Evolutionary conservation across 2,888 invertebrate genomes (phyloP), one percentile per base, ranked within the genome.

Genomic region (Tetragonula carbonaria): DNA sequence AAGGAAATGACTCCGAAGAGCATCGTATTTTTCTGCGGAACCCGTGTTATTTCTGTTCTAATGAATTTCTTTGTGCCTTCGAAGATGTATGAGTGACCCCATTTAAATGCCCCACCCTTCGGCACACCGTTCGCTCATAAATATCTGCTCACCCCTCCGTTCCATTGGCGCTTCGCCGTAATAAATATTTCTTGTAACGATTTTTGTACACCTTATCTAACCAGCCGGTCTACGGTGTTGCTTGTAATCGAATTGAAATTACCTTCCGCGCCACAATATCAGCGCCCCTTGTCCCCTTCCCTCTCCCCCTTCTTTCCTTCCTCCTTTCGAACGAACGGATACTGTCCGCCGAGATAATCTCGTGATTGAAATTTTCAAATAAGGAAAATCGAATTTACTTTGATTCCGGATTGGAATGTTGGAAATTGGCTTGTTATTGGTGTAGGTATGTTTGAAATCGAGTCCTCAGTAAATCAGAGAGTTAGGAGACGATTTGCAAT

Each of bases 181-280:
- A 83, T 84, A 84, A 84, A 84, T 84, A 84, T 78, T 75, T 83
- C 78, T 84, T 68, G 72, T 84, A 78, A 75, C 75, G 83, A 83
- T 83, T 84, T 83, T 83, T 84, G 62, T 75, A 57, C 62, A 75
- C 50, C 67, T 76, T 83, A 83, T 83, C 82, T 50, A 14, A 21
- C 45, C 57, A 5, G 28, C 2, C 59, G 57, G 55, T 81, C 80
- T 68, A 72, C 70, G 18, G 28, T 16, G 50, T 70, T n/a, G 38
- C 57, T 55, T 51, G 50, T 76, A 81, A 83, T 81, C 75, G 67
- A 76, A 72, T 51, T 38, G 23, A 38, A 81, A 83, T 68, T 63
- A 67, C 68, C 18, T 51, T 57, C 51, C 67, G 14, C n/a, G 63
- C 5, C 18, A 62, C 57, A 72, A 81, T 59, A 33, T 57, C 62